phyloP scores from a whole-genome alignment of 2,888 invertebrate species.

The Bombylius major region DNA sequence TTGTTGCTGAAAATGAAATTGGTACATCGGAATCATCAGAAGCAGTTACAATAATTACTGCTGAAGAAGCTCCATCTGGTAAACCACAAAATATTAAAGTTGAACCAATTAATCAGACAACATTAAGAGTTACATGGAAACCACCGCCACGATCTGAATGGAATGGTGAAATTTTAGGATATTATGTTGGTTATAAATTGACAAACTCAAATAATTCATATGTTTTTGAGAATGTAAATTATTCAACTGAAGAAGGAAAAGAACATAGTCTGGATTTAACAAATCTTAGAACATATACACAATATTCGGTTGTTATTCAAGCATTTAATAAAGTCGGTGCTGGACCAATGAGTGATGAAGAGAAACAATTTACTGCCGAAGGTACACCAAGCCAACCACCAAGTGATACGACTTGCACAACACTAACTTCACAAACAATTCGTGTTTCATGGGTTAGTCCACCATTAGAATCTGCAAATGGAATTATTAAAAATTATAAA shows the following conservation, averaged over 20 bases:
- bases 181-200: constrained; percentile 81
- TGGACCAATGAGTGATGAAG: constrained; percentile 80
- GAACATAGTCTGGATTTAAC: constrained; percentile 75
- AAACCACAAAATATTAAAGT: constrained; percentile 74
- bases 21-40: constrained; percentile 89
- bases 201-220: constrained; percentile 75
- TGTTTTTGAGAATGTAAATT: constrained; percentile 83
- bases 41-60: constrained; percentile 86
- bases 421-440: constrained; percentile 87
- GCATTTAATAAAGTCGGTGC: constrained; percentile 90
- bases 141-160: constrained; percentile 79
- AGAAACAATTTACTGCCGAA: constrained; percentile 86
- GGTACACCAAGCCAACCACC: constrained; percentile 87
- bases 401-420: constrained; percentile 82
- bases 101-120: constrained; percentile 77
- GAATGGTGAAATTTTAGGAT: constrained; percentile 85
- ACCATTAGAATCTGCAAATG: constrained; percentile 81
- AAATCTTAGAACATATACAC: constrained; percentile 81
- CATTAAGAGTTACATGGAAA: constrained; percentile 79
- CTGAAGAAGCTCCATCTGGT: constrained; percentile 81
- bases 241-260: constrained; percentile 81
- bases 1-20: constrained; percentile 87
- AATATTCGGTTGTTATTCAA: constrained; percentile 91
- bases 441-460: constrained; percentile 92
- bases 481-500: constrained; percentile 91